These are phyloP conservation scores for Aethes cnicana DNA, from an alignment of 2,888 invertebrate genomes.

Conservation along the genomic window DNA sequence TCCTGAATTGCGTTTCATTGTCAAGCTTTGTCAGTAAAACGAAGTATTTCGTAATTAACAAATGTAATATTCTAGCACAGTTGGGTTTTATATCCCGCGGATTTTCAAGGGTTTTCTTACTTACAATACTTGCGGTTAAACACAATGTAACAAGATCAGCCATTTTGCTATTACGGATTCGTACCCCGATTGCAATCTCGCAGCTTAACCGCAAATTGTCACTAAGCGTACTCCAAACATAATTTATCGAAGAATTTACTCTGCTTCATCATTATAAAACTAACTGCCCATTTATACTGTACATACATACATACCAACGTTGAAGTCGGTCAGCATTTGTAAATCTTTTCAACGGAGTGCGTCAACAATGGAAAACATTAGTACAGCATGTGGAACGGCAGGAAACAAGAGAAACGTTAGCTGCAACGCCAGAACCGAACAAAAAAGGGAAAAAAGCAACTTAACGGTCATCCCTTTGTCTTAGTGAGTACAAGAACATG, in stretches of 20 bases:
- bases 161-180: slow-evolving; percentile 39
- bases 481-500: slow-evolving; percentile 45
- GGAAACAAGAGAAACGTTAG: slow-evolving; percentile 59
- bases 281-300: neutral
- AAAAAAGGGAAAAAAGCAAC: slow-evolving; percentile 55
- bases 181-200: slow-evolving; percentile 37
- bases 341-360: slow-evolving; percentile 3
- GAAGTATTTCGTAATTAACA: slow-evolving; percentile 54
- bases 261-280: slow-evolving; percentile 4
- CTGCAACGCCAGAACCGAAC: slow-evolving; percentile 51
- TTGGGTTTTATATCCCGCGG: slow-evolving; percentile 50
- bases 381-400: slow-evolving; percentile 54
- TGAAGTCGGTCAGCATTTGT: slow-evolving; percentile 26
- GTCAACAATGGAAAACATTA: slow-evolving; percentile 47
- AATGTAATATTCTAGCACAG: slow-evolving; percentile 51
- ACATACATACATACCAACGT: too few relatives aligned
- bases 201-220: slow-evolving; percentile 33
- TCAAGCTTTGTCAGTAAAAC: slow-evolving; percentile 67
- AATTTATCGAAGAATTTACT: neutral
- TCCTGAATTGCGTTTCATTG: slow-evolving; percentile 27
- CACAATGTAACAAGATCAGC: slow-evolving; percentile 45
- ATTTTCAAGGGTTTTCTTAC: slow-evolving; percentile 46
- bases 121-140: slow-evolving; percentile 56
- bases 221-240: slow-evolving; percentile 1
- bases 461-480: slow-evolving; percentile 64